phyloP scores from a whole-genome alignment of 2,797 vertebrate genomes.

The Pseudochirops corinnae region DNA sequence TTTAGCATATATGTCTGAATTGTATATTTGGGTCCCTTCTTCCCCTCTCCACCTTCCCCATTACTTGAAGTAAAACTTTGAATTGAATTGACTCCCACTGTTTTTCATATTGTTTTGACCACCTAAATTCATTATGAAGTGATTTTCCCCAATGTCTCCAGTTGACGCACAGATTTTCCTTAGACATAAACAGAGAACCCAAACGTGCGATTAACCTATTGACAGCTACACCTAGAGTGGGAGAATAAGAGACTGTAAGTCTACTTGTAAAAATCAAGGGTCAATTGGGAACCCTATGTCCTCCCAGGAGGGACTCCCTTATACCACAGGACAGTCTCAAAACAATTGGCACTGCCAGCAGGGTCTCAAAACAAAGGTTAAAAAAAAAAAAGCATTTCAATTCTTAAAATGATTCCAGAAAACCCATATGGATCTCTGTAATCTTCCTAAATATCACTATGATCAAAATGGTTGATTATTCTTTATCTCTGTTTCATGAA shows the following conservation, averaged over 20 bases:
- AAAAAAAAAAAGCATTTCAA: not conserved
- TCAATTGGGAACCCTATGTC: not conserved
- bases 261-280: not conserved
- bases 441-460: not conserved
- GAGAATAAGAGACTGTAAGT: not conserved
- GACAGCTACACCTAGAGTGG: not conserved
- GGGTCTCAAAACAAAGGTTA: not conserved
- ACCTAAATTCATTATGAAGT: not conserved
- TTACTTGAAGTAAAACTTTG: not conserved
- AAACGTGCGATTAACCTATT: not conserved
- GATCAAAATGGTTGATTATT: not conserved
- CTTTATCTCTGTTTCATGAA: not conserved
- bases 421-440: not conserved
- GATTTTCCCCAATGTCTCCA: not conserved
- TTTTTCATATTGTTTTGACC: not conserved
- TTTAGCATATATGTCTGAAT: not conserved
- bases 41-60: not conserved
- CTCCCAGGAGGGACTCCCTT: not conserved
- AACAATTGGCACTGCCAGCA: not conserved
- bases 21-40: not conserved
- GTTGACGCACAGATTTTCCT: not conserved
- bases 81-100: not conserved
- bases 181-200: not conserved
- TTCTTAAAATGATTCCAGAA: not conserved
- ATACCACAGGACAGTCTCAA: not conserved